Evolutionary conservation across 2,113 vertebrate species (phyloP).

Genomic region (Pithys albifrons): DNA sequence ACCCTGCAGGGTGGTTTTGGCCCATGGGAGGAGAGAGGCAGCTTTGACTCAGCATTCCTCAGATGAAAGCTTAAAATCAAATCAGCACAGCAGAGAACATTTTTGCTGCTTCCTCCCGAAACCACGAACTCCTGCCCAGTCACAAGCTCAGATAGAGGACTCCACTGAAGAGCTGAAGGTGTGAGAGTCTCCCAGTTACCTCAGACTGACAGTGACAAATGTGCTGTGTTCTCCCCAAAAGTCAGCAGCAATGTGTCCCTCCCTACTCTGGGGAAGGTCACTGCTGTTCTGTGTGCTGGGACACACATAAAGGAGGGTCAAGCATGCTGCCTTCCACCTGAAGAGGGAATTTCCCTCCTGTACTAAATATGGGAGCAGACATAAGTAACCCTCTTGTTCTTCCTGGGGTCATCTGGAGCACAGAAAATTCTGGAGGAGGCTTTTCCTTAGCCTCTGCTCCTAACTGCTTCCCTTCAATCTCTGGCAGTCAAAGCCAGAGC

Average conservation of each 20-base stretch:
- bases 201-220: background rate
- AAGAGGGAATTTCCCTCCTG: background rate
- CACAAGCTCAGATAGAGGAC: rapidly evolving
- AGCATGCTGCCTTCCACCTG: background rate
- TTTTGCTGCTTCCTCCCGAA: background rate
- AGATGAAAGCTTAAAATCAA: background rate
- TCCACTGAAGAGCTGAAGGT: background rate
- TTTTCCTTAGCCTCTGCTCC: background rate
- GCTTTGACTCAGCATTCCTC: background rate
- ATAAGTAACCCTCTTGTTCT: background rate
- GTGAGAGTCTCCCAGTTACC: rapidly evolving
- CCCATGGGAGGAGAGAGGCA: rapidly evolving
- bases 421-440: background rate
- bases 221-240: background rate
- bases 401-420: background rate
- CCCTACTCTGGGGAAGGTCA: background rate
- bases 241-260: background rate
- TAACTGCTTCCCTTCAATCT: background rate
- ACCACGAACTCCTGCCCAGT: background rate
- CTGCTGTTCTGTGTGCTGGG: background rate
- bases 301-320: background rate
- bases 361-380: background rate
- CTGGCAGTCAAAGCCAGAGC: rapidly evolving
- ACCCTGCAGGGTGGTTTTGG: background rate
- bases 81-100: background rate